phyloP scores from a whole-genome alignment of 1,140 invertebrate species.

The Leguminivora glycinivorella region DNA sequence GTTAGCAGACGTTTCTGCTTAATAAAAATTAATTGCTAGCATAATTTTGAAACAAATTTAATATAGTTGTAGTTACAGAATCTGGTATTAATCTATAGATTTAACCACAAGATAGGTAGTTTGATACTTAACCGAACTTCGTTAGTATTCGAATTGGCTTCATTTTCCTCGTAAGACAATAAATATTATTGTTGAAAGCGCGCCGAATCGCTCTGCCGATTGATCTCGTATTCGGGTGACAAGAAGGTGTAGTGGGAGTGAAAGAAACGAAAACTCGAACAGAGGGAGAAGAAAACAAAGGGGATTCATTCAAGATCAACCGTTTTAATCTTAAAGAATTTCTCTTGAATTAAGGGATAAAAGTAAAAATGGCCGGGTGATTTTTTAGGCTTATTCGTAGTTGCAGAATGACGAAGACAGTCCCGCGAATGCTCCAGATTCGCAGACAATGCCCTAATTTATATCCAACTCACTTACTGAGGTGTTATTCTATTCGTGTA shows the following conservation, averaged over 20 bases:
- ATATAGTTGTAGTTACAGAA: neutral
- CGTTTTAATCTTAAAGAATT: conserved; percentile 59
- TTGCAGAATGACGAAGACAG: conserved; percentile 68
- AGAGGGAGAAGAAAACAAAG: conserved; percentile 63
- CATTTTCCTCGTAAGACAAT: conserved; percentile 16
- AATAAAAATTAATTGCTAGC: no score
- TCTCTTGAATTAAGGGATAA: conserved; percentile 55
- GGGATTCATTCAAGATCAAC: conserved; percentile 64
- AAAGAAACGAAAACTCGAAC: conserved; percentile 55
- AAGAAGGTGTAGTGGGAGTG: conserved; percentile 54
- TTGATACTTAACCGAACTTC: neutral
- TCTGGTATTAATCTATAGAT: neutral
- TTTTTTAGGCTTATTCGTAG: conserved; percentile 45
- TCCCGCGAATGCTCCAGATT: conserved; percentile 71
- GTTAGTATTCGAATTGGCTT: neutral
- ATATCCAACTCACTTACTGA: conserved; percentile 76
- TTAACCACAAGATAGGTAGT: neutral
- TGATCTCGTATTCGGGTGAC: conserved; percentile 63
- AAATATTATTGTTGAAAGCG: conserved; percentile 27
- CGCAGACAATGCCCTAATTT: conserved; percentile 77
- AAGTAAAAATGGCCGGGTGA: neutral
- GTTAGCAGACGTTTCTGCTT: no score
- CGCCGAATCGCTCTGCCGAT: conserved; percentile 57
- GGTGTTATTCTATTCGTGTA: conserved; percentile 36
- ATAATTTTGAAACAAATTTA: neutral